Evolutionary conservation across 2,113 vertebrate genomes (phyloP), one percentile per base, ranked within the genome.

Genomic region (Brachypodius melanocephalos): DNA sequence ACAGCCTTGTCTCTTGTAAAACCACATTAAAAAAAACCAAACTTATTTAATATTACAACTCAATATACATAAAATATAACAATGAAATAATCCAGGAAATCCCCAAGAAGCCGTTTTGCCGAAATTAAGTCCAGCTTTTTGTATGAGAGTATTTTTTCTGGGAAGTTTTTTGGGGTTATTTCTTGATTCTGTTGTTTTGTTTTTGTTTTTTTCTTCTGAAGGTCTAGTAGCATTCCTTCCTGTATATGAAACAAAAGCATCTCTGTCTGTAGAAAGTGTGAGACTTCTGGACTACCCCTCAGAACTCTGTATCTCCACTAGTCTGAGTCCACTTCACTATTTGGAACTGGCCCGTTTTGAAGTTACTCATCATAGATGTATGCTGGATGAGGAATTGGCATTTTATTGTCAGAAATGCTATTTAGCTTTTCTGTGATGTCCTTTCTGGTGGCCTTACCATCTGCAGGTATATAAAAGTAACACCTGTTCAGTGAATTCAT

Each of bases 381-480:
- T 1, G 2, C 36, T 63, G 58, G 88, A 46, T 62, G 58, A 72
- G 29, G 31, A 94, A 48, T 26, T 0, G 1, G 14, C 43, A 46
- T 71, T 78, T 40, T 43, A 38, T 52, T 93, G 26, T 81, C 80
- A 75, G 36, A 86, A 93, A 38, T 28, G 14, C 67, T 87, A 14
- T 74, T 96, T 62, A 75, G 49, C 36, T 94, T 85, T 83, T 45
- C 40, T 93, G 79, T 68, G 69, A 73, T 89, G 58, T 84, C 72
- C 62, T 45, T 89, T 93, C 81, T 93, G 57, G 61, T 65, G 75
- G 42, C 43, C 42, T 93, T 66, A 38, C 88, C 91, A 91, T 93
- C 95, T 96, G 94, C 84, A 94, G 68, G 26, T 72, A 17, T 84
- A 54, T 91, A 85, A 90, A 92, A 78, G 20, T 40, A 89, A 88